Evolutionary conservation across 1,140 invertebrate species (phyloP), one percentile per base, ranked within the genome.

Genomic region (Coenobita brevimanus): DNA sequence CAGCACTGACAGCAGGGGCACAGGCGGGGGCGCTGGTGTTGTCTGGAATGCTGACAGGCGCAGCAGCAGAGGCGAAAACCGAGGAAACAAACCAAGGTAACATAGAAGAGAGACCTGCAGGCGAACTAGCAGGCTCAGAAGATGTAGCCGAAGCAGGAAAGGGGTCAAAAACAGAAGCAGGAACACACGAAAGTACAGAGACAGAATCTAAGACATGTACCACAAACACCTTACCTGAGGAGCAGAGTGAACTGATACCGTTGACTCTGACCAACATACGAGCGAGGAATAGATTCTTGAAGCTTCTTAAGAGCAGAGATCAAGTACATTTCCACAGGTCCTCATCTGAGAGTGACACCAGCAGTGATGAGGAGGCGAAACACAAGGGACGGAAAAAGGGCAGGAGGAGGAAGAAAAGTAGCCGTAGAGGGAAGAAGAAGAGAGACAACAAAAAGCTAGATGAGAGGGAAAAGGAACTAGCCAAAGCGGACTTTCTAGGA

Each of bases 281-380:
- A 24, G 33, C 64, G 3, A 62, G 67, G 8, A 38, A 6, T 4
- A 71, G 46, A 33, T 71, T 82, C 2, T 67, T 82, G 64, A 38
- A 69, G 30, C 57, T 69, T 27, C 43, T 82, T 8, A 67, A 41
- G 27, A 46, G 64, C 8, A 69, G 57, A 36, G 62, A 38, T 46
- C 62, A 46, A 41, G 15, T 76, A 8, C 41, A 76, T 30, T 85
- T 10, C 36, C 36, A 6, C 6, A 57, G n/a, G 71, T 64, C 57
- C 64, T 85, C 38, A 27, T 85, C 24, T 30, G 36, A 15, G 71
- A 76, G 24, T 33, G 64, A n/a, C 43, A 64, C 13, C 64, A 64
- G 33, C 38, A 75, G 67, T 41, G 76, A 24, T 38, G 38, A 10
- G 54, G 69, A 17, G 30, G 57, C 3, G 13, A 41, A 33, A 33